Evolutionary conservation across 2,888 invertebrate species (phyloP).

Genomic region (Acleris sparsana): DNA sequence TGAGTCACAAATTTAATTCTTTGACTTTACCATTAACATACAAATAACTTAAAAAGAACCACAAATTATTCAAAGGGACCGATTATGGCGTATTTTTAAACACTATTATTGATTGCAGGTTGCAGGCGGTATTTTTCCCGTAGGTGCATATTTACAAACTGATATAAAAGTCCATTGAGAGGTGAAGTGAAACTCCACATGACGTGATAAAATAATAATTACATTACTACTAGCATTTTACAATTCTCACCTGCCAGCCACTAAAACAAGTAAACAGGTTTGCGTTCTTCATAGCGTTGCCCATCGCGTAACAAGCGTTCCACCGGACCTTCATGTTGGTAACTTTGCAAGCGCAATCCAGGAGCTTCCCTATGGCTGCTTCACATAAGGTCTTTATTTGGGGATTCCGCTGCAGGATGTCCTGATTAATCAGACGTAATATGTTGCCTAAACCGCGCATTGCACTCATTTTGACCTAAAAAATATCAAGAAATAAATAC

Average conservation of each 20-base stretch:
- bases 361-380: constrained; percentile 85
- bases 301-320: constrained; percentile 95
- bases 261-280: constrained; percentile 70
- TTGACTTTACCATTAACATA: no score
- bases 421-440: constrained; percentile 84
- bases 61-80: no score
- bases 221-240: no score
- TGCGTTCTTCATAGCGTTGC: constrained; percentile 89
- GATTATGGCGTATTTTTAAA: no score
- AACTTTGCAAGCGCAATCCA: constrained; percentile 87
- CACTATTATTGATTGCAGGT: no score
- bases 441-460: constrained; percentile 92
- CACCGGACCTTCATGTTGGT: constrained; percentile 94
- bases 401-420: constrained; percentile 71
- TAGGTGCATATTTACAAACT: no score
- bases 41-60: no score
- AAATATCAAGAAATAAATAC: background rate
- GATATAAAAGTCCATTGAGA: no score
- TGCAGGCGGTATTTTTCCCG: no score
- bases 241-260: constrained; percentile 80
- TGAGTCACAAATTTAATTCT: no score
- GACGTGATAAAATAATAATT: background rate
- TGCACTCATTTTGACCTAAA: constrained; percentile 87
- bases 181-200: no score
- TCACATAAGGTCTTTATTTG: constrained; percentile 82